These are phyloP conservation scores for Laticauda laticaudata DNA, from an alignment of 2,113 vertebrate genomes.

Conservation along the genomic window DNA sequence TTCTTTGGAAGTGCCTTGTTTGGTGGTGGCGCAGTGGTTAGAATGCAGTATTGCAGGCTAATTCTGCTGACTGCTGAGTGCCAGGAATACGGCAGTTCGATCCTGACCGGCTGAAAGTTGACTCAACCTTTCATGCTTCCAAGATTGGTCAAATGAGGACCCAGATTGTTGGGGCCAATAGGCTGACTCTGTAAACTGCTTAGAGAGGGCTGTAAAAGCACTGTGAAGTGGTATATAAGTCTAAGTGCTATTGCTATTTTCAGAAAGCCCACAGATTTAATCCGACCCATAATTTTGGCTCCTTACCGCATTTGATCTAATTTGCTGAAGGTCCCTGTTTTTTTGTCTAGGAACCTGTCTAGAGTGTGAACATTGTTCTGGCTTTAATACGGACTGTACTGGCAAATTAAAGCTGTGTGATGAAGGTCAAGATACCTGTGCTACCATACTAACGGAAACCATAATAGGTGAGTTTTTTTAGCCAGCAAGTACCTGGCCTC, in stretches of 20 bases:
- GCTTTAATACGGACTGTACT: background rate
- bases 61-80: background rate
- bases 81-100: background rate
- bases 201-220: background rate
- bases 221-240: background rate
- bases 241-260: background rate
- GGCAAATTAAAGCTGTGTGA: background rate
- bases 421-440: background rate
- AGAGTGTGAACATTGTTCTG: background rate
- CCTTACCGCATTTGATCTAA: background rate
- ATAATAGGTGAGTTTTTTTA: background rate
- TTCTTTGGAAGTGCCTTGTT: background rate
- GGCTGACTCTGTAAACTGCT: background rate
- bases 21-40: background rate
- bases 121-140: background rate
- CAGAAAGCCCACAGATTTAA: background rate
- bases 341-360: background rate
- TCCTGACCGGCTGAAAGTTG: background rate
- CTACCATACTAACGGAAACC: background rate
- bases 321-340: background rate
- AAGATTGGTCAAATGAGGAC: no score
- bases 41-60: background rate
- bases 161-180: no score
- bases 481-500: background rate
- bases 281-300: background rate